Evolutionary conservation across 92 coral and sea anemone species (phyloP).

Genomic region (Phenganax marumi): DNA sequence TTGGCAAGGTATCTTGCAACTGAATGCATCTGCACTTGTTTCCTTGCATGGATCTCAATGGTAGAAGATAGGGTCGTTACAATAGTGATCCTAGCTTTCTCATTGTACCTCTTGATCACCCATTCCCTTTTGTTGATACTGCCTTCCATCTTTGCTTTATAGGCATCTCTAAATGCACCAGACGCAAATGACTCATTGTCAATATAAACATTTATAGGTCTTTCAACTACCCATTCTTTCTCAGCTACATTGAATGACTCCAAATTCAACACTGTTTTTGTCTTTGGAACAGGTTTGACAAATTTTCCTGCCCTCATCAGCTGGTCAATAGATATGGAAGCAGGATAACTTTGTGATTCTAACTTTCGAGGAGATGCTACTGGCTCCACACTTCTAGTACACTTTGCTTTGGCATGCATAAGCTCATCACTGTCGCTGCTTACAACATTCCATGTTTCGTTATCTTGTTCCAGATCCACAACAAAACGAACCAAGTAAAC

Average conservation of each 20-base stretch:
- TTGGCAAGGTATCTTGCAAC: slow-evolving; percentile 43
- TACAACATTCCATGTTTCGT: slow-evolving; percentile 49
- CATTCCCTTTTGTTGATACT: slow-evolving; percentile 34
- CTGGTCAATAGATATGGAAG: slow-evolving; percentile 68
- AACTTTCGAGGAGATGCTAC: slow-evolving; percentile 47
- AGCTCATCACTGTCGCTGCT: slow-evolving; percentile 45
- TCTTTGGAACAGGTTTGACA: slow-evolving; percentile 62
- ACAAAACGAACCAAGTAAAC: slow-evolving; percentile 63
- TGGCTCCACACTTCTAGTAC: slow-evolving; percentile 59
- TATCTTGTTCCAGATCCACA: slow-evolving; percentile 52
- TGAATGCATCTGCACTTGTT: slow-evolving; percentile 48
- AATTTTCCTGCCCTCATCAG: slow-evolving; percentile 61
- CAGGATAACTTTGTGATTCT: slow-evolving; percentile 54
- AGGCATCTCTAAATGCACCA: slow-evolving; percentile 80
- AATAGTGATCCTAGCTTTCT: slow-evolving; percentile 55
- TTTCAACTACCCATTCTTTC: slow-evolving; percentile 52
- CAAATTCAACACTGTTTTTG: slow-evolving; percentile 52
- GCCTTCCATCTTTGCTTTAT: slow-evolving; percentile 46
- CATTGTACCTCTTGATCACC: slow-evolving; percentile 66
- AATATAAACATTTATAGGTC: slow-evolving; percentile 47
- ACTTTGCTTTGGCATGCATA: slow-evolving; percentile 45
- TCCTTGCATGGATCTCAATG: slow-evolving; percentile 45
- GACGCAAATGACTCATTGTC: slow-evolving; percentile 65
- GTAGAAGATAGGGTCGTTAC: slow-evolving; percentile 47
- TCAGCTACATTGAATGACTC: slow-evolving; percentile 59